Base-by-base conservation (phyloP, 2,888 invertebrate genomes). In the Trimorus sp. region DNA sequence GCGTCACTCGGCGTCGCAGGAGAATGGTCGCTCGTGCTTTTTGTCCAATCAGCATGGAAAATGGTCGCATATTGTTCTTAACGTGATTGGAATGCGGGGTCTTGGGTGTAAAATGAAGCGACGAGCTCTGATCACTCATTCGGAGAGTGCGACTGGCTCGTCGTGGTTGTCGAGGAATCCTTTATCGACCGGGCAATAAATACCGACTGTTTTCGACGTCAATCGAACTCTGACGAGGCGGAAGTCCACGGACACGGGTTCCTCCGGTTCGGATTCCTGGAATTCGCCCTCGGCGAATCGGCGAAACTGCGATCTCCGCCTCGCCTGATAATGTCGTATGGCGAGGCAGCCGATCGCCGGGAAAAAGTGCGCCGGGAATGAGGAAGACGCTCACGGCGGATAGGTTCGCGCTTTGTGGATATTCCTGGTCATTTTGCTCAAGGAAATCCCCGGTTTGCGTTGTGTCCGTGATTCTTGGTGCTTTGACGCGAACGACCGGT, bases 151-250 rank as follows among this genome's bases (percentile, higher is more conserved):
- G 62, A 26, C 26, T 26, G 26, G 38, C 37, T 58, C 56, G 58
- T 73, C 68, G 76, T 66, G 73, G 73, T 75, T 74, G 74, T 82
- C 66, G 69, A 69, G 73, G 76, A 83, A 83, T 83, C 79, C 83
- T 83, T 80, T 74, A 80, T 80, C 79, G 82, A 78, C 69, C 58
- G 59, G 78, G 74, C 77, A 84, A 84, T 84, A 84, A 87, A 87
- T 88, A 87, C 83, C 86, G 82, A 87, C 82, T 83, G 84, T 84
- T 83, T 84, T 84, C 84, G 83, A 86, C 85, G 86, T 87, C 87
- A 86, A 88, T 88, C 87, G 86, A 85, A 84, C 83, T 85, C 86
- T 85, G 87, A 85, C 88, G 86, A 86, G 79, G 88, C 86, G 85
- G 86, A 88, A 87, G 87, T 83, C 66, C 83, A 78, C 82, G 82